Base-by-base conservation (phyloP, 2,113 vertebrate genomes). In the Probosciger aterrimus region DNA sequence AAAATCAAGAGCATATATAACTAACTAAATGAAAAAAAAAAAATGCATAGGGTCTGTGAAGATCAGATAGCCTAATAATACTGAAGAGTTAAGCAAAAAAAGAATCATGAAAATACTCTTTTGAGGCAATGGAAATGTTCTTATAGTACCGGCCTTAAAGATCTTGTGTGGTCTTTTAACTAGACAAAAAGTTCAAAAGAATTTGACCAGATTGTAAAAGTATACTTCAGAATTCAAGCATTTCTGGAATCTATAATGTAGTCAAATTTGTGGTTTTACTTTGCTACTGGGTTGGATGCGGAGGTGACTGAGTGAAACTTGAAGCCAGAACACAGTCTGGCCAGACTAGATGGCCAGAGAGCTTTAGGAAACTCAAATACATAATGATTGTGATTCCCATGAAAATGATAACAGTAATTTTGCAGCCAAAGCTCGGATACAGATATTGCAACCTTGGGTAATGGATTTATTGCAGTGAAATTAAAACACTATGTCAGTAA, bases 141-240 rank as follows among this genome's bases (percentile, higher is more conserved):
- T 7, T 23, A 7, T 2, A 11, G 14, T 6, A 10, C 19, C 28
- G 24, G 19, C 14, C 3, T 39, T 37, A 15, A 3, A 28, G 60
- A 46, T 8, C 28, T 43, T 19, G 43, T 10, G 31, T 1, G 0
- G 37, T 8, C 24, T 39, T 67, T n/a, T 19, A 67, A 28, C 7
- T 5, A 47, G 39, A 41, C 16, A 46, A 39, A 65, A 65, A 79
- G 49, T 14, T 30, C 30, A 18, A 43, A 47, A 35, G 30, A 33
- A 69, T 62, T 33, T 24, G 35, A 43, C 8, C 15, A 10, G 37
- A n/a, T 1, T 22, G 15, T 52, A 60, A 28, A 46, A 60, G 27
- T 2, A n/a, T 3, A 4, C 17, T 75, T 67, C 31, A 7, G 2
- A 41, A 71, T 30, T 60, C 10, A 9, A 12, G 1, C 8, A 3